Percentiles rank a stretch among this genome's conserved stretches.
Evolutionary conservation across 2,888 invertebrate species (phyloP).

Genomic region (Creontiades dilutus): DNA sequence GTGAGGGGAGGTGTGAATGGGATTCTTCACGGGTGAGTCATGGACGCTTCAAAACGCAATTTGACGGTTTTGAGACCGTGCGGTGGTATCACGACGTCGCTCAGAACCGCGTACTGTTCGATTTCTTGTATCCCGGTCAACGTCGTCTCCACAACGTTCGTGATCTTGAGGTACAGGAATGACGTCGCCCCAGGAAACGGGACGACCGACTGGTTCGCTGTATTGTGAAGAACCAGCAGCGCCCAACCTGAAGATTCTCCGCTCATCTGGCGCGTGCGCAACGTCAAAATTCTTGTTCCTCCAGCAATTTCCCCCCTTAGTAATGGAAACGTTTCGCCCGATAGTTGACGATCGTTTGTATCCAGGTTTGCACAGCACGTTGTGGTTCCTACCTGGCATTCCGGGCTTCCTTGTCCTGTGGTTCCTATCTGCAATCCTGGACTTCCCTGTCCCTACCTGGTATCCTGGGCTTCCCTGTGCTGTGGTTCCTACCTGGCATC

Average conservation of each 20-base stretch:
- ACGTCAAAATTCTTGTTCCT: slow-evolving; percentile 14
- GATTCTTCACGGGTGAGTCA: too few relatives aligned
- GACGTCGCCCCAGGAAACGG: background rate
- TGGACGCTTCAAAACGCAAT: slow-evolving; percentile 32
- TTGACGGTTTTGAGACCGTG: slow-evolving; percentile 40
- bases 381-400: too few relatives aligned
- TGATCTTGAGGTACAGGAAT: background rate
- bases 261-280: background rate
- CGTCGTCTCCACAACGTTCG: background rate
- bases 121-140: slow-evolving; percentile 42
- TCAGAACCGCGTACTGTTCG: slow-evolving; percentile 31
- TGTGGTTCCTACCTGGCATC: too few relatives aligned
- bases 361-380: too few relatives aligned
- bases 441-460: too few relatives aligned
- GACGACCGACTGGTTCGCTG: background rate
- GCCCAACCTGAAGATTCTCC: slow-evolving; percentile 5
- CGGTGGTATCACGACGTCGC: slow-evolving; percentile 19
- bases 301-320: background rate
- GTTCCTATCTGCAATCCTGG: too few relatives aligned
- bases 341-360: background rate
- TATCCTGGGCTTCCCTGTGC: too few relatives aligned
- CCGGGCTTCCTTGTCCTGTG: too few relatives aligned
- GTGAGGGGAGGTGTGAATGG: too few relatives aligned
- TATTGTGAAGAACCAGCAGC: slow-evolving; percentile 44
- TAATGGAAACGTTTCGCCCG: background rate